Evolutionary conservation across 2,113 vertebrate genomes (phyloP).

Genomic region (Saguinus midas): DNA sequence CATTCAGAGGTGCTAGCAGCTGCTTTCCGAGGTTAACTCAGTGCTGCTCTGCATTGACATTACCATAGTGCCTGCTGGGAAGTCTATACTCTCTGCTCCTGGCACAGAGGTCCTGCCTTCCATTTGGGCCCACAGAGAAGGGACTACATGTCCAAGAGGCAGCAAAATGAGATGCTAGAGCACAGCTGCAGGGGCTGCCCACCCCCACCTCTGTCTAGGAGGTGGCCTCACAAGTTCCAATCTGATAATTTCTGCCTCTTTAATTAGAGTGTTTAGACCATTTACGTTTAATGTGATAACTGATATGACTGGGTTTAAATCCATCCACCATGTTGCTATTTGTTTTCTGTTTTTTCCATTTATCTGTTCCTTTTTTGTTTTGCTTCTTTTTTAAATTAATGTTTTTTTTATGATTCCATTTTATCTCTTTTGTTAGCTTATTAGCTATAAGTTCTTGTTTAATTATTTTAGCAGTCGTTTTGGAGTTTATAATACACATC

Average conservation of each 20-base stretch:
- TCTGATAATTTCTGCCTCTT: neutral
- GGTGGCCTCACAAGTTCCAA: neutral
- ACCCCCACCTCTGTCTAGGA: neutral
- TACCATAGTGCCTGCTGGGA: neutral
- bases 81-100: no score
- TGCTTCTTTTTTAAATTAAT: neutral
- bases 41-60: neutral
- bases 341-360: neutral
- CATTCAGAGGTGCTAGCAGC: neutral
- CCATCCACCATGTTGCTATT: neutral
- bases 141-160: neutral
- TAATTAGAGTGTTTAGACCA: neutral
- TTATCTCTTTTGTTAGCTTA: neutral
- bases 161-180: neutral
- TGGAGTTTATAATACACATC: neutral
- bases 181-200: neutral
- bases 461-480: neutral
- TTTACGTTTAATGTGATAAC: conserved; percentile 31
- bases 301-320: neutral
- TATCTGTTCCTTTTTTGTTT: neutral
- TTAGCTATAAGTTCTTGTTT: neutral
- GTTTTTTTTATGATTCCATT: neutral
- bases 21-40: neutral
- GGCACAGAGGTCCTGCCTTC: neutral
- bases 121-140: neutral